These are phyloP conservation scores for Nannospalax galili DNA, from an alignment of 2,113 vertebrate species.

Conservation along the genomic window DNA sequence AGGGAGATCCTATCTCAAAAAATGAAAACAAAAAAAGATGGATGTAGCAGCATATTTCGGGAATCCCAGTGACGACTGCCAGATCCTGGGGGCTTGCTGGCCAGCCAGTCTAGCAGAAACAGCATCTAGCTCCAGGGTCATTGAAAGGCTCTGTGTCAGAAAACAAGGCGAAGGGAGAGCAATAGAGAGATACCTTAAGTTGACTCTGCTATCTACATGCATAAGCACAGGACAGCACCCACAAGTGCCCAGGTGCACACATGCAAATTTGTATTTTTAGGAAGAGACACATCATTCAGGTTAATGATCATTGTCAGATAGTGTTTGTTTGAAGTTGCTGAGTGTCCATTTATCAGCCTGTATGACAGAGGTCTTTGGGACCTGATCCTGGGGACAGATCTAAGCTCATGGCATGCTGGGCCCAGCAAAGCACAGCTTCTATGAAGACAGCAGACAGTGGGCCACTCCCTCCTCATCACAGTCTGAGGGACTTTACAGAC, in stretches of 20 bases:
- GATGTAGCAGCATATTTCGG: neutral
- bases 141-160: neutral
- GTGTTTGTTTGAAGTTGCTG: neutral
- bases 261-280: neutral
- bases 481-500: neutral
- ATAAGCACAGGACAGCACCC: no score
- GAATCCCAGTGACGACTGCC: neutral
- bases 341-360: neutral
- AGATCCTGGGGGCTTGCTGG: neutral
- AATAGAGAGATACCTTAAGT: no score
- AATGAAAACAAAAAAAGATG: neutral
- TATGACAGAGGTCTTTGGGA: neutral
- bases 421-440: neutral
- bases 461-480: neutral
- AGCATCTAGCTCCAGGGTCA: neutral
- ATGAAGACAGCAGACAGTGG: neutral
- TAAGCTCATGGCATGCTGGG: neutral
- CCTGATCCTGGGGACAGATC: neutral
- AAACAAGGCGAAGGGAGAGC: no score
- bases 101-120: neutral
- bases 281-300: neutral
- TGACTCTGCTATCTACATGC: no score
- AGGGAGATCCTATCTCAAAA: no score
- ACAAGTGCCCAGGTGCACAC: neutral
- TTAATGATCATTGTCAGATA: no score